phyloP scores from a whole-genome alignment of 1,140 invertebrate genomes.

The Sarcophaga peregrina region DNA sequence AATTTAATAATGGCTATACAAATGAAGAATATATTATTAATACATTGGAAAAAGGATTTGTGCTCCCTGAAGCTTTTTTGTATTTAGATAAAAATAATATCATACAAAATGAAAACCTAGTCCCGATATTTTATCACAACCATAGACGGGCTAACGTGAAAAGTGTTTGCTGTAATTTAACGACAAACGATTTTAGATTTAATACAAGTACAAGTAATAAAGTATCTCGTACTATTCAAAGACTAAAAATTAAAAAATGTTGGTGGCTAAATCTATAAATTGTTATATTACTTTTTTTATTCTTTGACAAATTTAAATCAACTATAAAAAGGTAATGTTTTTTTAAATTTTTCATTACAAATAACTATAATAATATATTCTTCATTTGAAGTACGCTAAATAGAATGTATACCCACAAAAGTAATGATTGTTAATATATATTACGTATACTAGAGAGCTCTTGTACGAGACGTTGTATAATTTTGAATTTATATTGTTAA shows the following conservation, averaged over 20 bases:
- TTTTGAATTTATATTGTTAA: not conserved
- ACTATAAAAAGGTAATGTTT: not conserved
- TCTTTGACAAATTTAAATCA: too few species aligned
- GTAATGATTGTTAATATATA: not conserved
- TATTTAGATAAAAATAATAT: not conserved
- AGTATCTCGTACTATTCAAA: not conserved
- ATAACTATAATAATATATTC: not conserved
- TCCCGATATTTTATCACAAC: not conserved
- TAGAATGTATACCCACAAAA: too few species aligned
- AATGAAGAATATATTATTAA: not conserved
- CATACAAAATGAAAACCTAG: not conserved
- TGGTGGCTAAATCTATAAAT: not conserved
- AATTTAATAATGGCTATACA: not conserved
- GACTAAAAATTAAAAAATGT: not conserved
- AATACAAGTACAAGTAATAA: not conserved
- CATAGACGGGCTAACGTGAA: not conserved
- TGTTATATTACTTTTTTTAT: not conserved
- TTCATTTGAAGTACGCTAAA: too few species aligned
- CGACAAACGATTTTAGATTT: not conserved
- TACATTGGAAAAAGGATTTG: constrained; percentile 4
- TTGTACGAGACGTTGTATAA: not conserved
- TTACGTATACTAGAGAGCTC: not conserved
- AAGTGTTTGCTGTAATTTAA: not conserved
- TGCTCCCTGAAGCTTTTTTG: not conserved
- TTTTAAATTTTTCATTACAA: not conserved